phyloP scores from a whole-genome alignment of 2,888 invertebrate species.

The Agonopterix arenella region DNA sequence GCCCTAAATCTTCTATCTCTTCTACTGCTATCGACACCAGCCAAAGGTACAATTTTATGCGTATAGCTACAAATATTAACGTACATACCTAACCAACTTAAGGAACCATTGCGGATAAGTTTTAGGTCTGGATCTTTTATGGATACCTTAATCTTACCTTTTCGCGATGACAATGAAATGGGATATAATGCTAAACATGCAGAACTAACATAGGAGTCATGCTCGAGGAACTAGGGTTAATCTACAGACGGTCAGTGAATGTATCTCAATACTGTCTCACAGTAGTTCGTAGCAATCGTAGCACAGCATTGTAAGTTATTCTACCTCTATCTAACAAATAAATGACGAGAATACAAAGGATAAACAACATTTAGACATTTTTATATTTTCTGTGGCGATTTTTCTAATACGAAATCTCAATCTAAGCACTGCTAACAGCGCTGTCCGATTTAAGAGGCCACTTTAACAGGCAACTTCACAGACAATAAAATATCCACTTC shows the following conservation, averaged over 20 bases:
- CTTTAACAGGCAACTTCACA: too few relatives aligned
- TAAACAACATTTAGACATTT: not conserved
- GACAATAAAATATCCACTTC: too few relatives aligned
- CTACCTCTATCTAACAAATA: slow-evolving; percentile 15
- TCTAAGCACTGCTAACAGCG: too few relatives aligned
- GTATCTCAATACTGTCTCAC: slow-evolving; percentile 14
- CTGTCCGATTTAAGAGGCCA: too few relatives aligned
- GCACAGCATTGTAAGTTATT: slow-evolving; percentile 59
- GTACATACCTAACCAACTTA: not conserved
- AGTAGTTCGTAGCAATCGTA: slow-evolving; percentile 30
- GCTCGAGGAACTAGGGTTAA: slow-evolving; percentile 30
- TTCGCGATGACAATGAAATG: slow-evolving; percentile 9
- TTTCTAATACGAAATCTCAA: too few relatives aligned
- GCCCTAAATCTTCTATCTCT: too few relatives aligned
- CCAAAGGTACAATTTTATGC: too few relatives aligned
- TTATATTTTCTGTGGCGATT: not conserved
- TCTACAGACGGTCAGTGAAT: slow-evolving; percentile 26
- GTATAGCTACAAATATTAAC: too few relatives aligned
- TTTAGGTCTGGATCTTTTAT: not conserved
- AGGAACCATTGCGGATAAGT: not conserved
- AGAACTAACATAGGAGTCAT: slow-evolving; percentile 23
- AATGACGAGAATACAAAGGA: not conserved
- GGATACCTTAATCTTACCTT: slow-evolving; percentile 16
- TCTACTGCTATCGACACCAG: too few relatives aligned
- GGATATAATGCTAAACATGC: slow-evolving; percentile 32